Conservation (phyloP, 2,797 vertebrate genomes). For the Picus viridis region DNA sequence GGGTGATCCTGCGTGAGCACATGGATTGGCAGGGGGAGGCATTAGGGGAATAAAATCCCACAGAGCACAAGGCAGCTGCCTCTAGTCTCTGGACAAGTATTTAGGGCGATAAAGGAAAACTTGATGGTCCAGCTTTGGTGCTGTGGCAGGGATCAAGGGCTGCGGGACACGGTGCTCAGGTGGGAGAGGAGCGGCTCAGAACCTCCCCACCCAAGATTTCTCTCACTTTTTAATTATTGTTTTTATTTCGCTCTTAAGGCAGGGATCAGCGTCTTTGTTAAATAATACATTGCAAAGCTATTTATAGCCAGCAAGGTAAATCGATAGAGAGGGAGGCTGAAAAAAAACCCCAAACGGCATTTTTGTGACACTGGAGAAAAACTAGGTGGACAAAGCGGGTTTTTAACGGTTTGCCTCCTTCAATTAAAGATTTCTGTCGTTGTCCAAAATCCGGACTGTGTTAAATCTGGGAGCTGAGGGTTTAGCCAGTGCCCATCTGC, state of each 20-base stretch:
- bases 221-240: neutral
- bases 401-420: conserved; percentile 47
- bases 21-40: neutral
- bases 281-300: conserved; percentile 50
- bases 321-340: conserved; percentile 29
- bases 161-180: neutral
- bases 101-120: conserved; percentile 47
- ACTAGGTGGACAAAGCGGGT: neutral
- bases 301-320: conserved; percentile 56
- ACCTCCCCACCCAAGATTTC: neutral
- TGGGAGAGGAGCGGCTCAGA: neutral
- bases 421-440: conserved; percentile 54
- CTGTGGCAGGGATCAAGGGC: neutral
- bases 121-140: neutral
- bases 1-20: neutral
- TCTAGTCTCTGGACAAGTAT: neutral
- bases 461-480: conserved; percentile 56
- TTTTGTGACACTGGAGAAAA: neutral
- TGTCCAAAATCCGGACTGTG: conserved; percentile 54
- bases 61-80: neutral
- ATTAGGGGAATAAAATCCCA: neutral
- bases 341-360: neutral
- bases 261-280: conserved; percentile 26
- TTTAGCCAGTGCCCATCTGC: conserved; percentile 71
- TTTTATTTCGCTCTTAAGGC: neutral